These are phyloP conservation scores for Dynastes grantii DNA, from an alignment of 2,888 invertebrate genomes.

Conservation along the genomic window DNA sequence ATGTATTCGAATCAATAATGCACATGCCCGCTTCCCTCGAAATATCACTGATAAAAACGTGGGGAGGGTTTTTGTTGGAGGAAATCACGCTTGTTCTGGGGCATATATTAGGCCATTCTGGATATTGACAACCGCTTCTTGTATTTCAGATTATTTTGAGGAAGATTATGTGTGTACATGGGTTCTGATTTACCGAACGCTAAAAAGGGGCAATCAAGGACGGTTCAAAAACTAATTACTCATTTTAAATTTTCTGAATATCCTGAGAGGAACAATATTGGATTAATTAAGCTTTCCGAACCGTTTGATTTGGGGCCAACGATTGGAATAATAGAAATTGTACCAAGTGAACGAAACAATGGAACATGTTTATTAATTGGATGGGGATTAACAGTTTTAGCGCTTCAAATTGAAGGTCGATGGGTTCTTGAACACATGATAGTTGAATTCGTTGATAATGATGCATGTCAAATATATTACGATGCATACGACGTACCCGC, in stretches of 20 bases:
- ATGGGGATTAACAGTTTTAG: conserved; percentile 8
- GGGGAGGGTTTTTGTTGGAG: conserved; percentile 6
- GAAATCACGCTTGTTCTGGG: conserved; percentile 9
- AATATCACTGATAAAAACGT: conserved; percentile 4
- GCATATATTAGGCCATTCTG: conserved; percentile 31
- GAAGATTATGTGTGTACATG: conserved; percentile 20
- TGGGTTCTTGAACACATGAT: background rate
- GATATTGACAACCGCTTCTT: conserved; percentile 27
- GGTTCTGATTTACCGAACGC: background rate
- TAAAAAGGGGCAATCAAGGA: conserved; percentile 1
- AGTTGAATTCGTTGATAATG: background rate
- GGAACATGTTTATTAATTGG: background rate
- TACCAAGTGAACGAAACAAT: background rate
- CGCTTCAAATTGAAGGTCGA: background rate
- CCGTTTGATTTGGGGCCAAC: background rate
- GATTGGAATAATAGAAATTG: conserved; percentile 9
- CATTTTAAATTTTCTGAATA: conserved; percentile 5
- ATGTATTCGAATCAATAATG: background rate
- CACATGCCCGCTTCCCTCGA: background rate
- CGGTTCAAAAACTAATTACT: background rate
- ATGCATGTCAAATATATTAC: background rate
- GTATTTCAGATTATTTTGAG: conserved; percentile 7
- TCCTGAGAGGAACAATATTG: conserved; percentile 19
- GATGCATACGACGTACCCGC: background rate
- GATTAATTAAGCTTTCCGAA: background rate